Conservation (phyloP, 1,140 invertebrate genomes). For the Cherax quadricarinatus region DNA sequence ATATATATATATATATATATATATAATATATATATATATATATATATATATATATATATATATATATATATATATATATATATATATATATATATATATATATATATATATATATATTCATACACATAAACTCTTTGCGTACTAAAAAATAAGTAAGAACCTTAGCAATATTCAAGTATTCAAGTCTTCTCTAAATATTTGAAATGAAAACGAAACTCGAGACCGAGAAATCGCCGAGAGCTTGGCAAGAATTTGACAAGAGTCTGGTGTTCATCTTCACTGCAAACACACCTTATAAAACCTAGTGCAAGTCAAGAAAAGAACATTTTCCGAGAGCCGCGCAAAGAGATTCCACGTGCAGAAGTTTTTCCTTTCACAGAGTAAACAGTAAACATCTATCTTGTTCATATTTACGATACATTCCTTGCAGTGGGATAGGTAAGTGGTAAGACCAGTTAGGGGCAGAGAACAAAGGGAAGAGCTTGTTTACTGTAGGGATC, state of each 20-base stretch:
- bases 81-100: too few relatives aligned
- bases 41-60: too few relatives aligned
- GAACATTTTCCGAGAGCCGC: conserved; percentile 1
- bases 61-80: too few relatives aligned
- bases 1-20: too few relatives aligned
- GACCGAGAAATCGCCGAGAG: not conserved
- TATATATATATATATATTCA: too few relatives aligned
- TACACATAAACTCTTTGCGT: too few relatives aligned
- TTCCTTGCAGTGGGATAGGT: not conserved
- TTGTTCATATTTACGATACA: conserved; percentile 31
- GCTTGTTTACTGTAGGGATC: too few relatives aligned
- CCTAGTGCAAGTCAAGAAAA: not conserved
- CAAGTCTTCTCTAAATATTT: not conserved
- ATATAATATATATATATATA: too few relatives aligned
- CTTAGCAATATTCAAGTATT: not conserved
- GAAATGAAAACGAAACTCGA: not conserved
- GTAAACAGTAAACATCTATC: conserved; percentile 20
- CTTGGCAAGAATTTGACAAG: conserved; percentile 22
- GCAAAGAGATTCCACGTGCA: not conserved
- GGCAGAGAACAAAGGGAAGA: too few relatives aligned
- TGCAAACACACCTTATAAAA: conserved; percentile 36
- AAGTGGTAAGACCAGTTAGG: too few relatives aligned
- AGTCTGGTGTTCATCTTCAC: conserved; percentile 24
- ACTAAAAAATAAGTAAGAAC: too few relatives aligned
- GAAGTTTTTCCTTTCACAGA: not conserved